Percentiles rank a stretch among this genome's conserved stretches.
phyloP scores from a whole-genome alignment of 1,140 invertebrate species.

The Limonius californicus region DNA sequence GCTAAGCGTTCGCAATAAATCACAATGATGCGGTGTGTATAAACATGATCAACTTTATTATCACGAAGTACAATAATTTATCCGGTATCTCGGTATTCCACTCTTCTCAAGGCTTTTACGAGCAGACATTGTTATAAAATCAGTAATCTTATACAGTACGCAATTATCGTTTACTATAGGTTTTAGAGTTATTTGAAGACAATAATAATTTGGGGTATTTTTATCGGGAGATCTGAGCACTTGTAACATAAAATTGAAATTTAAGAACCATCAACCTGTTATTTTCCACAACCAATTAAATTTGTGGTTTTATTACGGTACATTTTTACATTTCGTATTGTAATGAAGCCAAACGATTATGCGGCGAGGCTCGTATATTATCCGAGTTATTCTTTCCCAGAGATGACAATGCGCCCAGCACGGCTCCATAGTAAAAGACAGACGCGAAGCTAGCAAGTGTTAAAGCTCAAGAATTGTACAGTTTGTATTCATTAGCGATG shows the following conservation, averaged over 20 bases:
- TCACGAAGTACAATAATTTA: too few relatives aligned
- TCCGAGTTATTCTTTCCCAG: not conserved
- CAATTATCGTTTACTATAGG: not conserved
- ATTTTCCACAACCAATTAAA: slow-evolving; percentile 7
- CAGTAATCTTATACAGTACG: not conserved
- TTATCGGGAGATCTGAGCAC: not conserved
- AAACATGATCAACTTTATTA: too few relatives aligned
- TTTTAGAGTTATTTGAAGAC: slow-evolving; percentile 2
- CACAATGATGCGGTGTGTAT: too few relatives aligned
- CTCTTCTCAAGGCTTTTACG: too few relatives aligned
- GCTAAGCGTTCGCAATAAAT: too few relatives aligned
- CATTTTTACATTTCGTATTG: slow-evolving; percentile 10
- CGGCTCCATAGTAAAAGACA: not conserved
- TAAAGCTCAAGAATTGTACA: not conserved
- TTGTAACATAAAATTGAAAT: slow-evolving; percentile 4
- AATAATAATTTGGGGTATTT: slow-evolving; percentile 1
- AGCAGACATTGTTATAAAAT: not conserved
- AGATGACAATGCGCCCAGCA: slow-evolving; percentile 10
- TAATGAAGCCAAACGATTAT: slow-evolving; percentile 3
- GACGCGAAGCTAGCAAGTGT: not conserved
- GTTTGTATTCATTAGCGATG: not conserved
- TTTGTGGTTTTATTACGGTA: slow-evolving; percentile 6
- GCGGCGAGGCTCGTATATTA: not conserved
- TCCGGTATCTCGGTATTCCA: too few relatives aligned
- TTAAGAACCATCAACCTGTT: slow-evolving; percentile 9